Evolutionary conservation across 2,797 vertebrate genomes (phyloP).

Genomic region (Bradypodion pumilum): DNA sequence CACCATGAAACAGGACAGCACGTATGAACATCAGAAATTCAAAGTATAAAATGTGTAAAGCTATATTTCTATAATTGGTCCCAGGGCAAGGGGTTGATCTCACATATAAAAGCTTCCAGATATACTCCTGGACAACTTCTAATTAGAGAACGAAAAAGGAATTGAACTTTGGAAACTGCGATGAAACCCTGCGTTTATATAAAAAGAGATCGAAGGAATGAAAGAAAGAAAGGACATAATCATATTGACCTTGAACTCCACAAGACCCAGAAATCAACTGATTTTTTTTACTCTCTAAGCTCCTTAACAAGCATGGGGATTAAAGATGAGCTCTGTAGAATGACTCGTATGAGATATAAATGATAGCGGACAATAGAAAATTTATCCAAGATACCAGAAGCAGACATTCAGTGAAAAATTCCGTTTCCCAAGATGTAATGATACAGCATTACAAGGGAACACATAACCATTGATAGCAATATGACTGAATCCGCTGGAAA

Average conservation of each 20-base stretch:
- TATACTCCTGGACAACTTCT: conserved; percentile 71
- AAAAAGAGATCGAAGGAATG: conserved; percentile 19
- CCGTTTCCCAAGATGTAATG: conserved; percentile 60
- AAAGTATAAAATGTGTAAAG: conserved; percentile 69
- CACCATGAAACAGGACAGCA: conserved; percentile 62
- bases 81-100: conserved; percentile 74
- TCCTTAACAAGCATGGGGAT: conserved; percentile 77
- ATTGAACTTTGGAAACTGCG: conserved; percentile 74
- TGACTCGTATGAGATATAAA: conserved; percentile 73
- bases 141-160: conserved; percentile 76
- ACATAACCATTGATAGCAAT: conserved; percentile 39
- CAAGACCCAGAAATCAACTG: conserved; percentile 79
- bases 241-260: conserved; percentile 81
- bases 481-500: conserved; percentile 50
- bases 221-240: conserved; percentile 72
- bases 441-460: conserved; percentile 51
- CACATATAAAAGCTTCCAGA: conserved; percentile 70
- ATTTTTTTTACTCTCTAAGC: conserved; percentile 78
- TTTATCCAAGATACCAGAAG: conserved; percentile 67
- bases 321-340: conserved; percentile 70
- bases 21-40: conserved; percentile 71
- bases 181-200: conserved; percentile 65
- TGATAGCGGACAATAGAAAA: conserved; percentile 73
- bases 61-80: conserved; percentile 78
- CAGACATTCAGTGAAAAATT: conserved; percentile 65